A percentile compares a stretch with the other conserved stretches of the same genome.
Conservation (phyloP, 1,140 invertebrate species). For the Caenorhabditis brenneri region DNA sequence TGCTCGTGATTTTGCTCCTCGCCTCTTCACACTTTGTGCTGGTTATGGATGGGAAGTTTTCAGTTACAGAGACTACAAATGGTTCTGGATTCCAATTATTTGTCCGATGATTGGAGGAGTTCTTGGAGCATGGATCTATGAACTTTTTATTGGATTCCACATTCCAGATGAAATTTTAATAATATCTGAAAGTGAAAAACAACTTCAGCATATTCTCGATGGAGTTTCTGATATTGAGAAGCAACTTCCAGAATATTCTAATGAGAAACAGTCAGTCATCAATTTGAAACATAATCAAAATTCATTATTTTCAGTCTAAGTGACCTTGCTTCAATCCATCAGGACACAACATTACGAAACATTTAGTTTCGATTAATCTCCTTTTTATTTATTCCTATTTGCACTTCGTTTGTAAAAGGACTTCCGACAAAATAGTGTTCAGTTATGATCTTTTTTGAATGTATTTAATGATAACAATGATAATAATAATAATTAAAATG, state of each 20-base stretch:
- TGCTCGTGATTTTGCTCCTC: constrained; percentile 75
- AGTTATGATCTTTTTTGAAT: background rate
- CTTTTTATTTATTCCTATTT: background rate
- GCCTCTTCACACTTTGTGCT: constrained; percentile 74
- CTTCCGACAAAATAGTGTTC: background rate
- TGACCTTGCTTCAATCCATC: constrained; percentile 1
- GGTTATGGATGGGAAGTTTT: constrained; percentile 73
- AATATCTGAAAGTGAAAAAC: background rate
- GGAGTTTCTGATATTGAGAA: background rate
- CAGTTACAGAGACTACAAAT: constrained; percentile 72
- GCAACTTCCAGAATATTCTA: background rate
- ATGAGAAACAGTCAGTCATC: background rate
- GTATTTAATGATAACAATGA: background rate
- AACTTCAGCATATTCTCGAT: background rate
- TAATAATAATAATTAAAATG: background rate
- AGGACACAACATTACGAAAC: background rate
- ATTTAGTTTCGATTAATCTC: constrained; percentile 16
- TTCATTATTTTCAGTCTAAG: background rate
- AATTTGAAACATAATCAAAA: background rate
- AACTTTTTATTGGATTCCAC: constrained; percentile 77
- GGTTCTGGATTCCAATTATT: constrained; percentile 75
- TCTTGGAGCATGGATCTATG: constrained; percentile 73
- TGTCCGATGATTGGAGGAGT: constrained; percentile 74
- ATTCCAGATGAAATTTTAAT: constrained; percentile 47
- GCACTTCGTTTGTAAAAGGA: background rate